Evolutionary conservation across 2,797 vertebrate genomes (phyloP), one percentile per base, ranked within the genome.

Genomic region (Periparus ater): DNA sequence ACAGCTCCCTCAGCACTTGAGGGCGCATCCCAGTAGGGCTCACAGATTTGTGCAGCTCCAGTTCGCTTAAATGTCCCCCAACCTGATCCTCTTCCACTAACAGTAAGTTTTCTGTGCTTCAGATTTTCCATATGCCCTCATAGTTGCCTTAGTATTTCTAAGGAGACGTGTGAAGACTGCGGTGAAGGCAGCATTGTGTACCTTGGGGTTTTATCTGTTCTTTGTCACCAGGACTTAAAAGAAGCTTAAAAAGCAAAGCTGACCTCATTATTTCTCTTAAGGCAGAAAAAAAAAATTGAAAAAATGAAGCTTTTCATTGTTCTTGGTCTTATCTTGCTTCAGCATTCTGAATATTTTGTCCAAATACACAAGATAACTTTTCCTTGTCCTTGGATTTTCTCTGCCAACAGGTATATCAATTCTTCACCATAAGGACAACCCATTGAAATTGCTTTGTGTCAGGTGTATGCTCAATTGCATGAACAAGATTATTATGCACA

Each of bases 81-180:
- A 19, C 2, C 3, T 8, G 17, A 44, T 54, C 5, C 1, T 89
- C 27, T 30, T 62, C 9, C 20, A 38, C 6, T 11, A 83, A 29
- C 5, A 53, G 6, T 13, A 78, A 55, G 9, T 18, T 13, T 17
- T 53, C 6, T 11, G 74, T 84, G 5, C 5, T 75, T 38, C 19
- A 76, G 15, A 51, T 18, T 79, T 93, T 58, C 21, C 11, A 21
- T 9, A 15, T 63, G 2, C 10, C 63, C 4, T 38, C 18, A 30
- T 5, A 51, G 10, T 3, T 6, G 4, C 9, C 3, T 54, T 48
- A 27, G 5, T 11, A 34, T 13, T 77, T 11, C 18, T 22, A 44
- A 76, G 22, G 30, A 10, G 2, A 10, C 20, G 3, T 63, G 5
- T 21, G 29, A 53, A 1, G 0, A 45, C 25, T 34, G 26, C 8